A percentile compares a stretch with the other conserved stretches of the same genome.
phyloP scores from a whole-genome alignment of 2,797 vertebrate species.

The Acipenser transmontanus region DNA sequence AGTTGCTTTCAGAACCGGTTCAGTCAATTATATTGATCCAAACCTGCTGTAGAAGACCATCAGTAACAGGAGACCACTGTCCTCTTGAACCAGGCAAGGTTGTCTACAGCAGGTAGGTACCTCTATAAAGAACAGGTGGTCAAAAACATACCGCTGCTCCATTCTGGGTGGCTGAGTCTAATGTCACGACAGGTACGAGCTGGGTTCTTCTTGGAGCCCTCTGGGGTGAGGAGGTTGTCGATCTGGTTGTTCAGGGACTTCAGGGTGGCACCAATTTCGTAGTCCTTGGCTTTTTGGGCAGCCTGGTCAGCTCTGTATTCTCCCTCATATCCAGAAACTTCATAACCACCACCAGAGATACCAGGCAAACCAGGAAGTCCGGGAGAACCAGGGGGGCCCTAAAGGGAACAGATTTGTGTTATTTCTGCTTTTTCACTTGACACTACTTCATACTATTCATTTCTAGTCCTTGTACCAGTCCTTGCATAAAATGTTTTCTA shows the following conservation, averaged over 20 bases:
- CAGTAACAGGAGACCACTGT: no score
- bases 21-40: no score
- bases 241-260: slow-evolving; percentile 96
- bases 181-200: slow-evolving; percentile 96
- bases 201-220: slow-evolving; percentile 97
- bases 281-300: slow-evolving; percentile 92
- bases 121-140: neutral
- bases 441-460: no score
- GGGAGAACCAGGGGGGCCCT: slow-evolving; percentile 87
- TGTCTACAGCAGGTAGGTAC: neutral
- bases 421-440: no score
- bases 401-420: slow-evolving; percentile 5
- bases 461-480: no score
- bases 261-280: slow-evolving; percentile 95
- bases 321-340: slow-evolving; percentile 73
- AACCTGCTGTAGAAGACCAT: no score
- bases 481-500: no score
- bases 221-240: slow-evolving; percentile 87
- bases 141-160: slow-evolving; percentile 78
- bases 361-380: slow-evolving; percentile 85
- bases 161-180: slow-evolving; percentile 89
- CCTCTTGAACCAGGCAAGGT: neutral
- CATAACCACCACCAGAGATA: slow-evolving; percentile 81
- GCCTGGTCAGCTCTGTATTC: slow-evolving; percentile 95
- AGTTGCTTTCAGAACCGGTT: no score